A percentile compares a stretch with the other conserved stretches of the same genome.
phyloP scores from a whole-genome alignment of 2,113 vertebrate species.

The Papio anubis region DNA sequence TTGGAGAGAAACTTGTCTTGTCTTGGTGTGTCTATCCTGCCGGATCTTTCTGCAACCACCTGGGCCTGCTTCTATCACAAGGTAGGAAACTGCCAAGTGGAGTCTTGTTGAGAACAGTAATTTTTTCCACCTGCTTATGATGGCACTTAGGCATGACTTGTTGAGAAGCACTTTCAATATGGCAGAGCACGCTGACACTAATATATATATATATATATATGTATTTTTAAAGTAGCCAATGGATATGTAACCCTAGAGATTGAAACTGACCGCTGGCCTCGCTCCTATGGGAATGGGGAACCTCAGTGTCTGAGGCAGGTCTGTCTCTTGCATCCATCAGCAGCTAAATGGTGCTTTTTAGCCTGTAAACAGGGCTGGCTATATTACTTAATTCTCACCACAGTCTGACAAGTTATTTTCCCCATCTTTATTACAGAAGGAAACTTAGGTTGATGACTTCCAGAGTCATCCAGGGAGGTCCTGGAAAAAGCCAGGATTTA shows the following conservation, averaged over 20 bases:
- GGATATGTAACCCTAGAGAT: neutral
- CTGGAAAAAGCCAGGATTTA: neutral
- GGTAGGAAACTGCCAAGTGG: rapidly evolving
- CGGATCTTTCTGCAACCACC: rapidly evolving
- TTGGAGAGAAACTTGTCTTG: neutral
- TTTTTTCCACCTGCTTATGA: neutral
- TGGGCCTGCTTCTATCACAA: too few relatives aligned
- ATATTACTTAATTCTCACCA: neutral
- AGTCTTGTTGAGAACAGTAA: neutral
- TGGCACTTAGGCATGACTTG: neutral
- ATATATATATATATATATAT: too few relatives aligned
- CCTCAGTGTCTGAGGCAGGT: rapidly evolving
- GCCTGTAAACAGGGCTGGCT: neutral
- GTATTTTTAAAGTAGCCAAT: too few relatives aligned
- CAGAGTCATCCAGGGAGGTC: neutral
- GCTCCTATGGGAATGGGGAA: neutral
- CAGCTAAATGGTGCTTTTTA: neutral
- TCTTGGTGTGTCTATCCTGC: rapidly evolving
- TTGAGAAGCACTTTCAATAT: neutral
- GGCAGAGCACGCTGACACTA: neutral
- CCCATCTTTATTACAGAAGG: neutral
- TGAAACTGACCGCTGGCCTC: neutral
- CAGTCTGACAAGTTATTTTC: neutral
- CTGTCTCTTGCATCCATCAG: neutral
- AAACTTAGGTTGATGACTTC: neutral